Base-by-base conservation (phyloP, 2,888 invertebrate genomes). In the Mythimna pallens region DNA sequence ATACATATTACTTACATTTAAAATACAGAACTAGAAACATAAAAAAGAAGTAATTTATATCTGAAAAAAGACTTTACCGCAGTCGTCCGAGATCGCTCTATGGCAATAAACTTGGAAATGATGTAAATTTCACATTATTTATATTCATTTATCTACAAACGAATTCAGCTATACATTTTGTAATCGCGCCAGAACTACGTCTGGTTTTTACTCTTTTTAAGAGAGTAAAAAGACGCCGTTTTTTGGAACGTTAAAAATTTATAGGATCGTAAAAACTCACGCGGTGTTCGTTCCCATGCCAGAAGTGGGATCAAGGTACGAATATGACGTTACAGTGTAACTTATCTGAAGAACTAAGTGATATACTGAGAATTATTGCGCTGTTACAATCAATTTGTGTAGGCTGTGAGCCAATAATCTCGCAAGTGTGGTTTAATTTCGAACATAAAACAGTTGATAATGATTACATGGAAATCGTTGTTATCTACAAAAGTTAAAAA, bases 181-280 rank as follows among this genome's bases (percentile, higher is more conserved):
- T 88, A 89, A 89, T 90, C 89, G 86, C 85, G 85, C 87, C 87
- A 86, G 82, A 84, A 84, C 85, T 84, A 83, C 85, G 86, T 86
- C 87, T 87, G 88, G 88, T 86, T 90, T 89, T 89, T 88, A 88
- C 89, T 87, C 86, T 89, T 88, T 81, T 87, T 90, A 85, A n/a
- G 82, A 88, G 85, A 85, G 91, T 86, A 89, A 89, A 89, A 91
- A 91, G 92, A 90, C 89, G 89, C 87, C 89, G 90, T 93, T 94
- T 92, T 94, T 94, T 93, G 91, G 88, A 90, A 92, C 92, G 92
- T 94, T 94, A 94, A 95, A 95, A 94, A 94, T 95, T 95, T 95
- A 95, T 93, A 85, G 89, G 89, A 86, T 93, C 94, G 90, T 95
- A 95, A 95, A 95, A 95, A 92, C 86, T 91, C 92, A 87, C 89